Base-by-base conservation (phyloP, 2,113 vertebrate genomes). In the Bufo gargarizans region DNA sequence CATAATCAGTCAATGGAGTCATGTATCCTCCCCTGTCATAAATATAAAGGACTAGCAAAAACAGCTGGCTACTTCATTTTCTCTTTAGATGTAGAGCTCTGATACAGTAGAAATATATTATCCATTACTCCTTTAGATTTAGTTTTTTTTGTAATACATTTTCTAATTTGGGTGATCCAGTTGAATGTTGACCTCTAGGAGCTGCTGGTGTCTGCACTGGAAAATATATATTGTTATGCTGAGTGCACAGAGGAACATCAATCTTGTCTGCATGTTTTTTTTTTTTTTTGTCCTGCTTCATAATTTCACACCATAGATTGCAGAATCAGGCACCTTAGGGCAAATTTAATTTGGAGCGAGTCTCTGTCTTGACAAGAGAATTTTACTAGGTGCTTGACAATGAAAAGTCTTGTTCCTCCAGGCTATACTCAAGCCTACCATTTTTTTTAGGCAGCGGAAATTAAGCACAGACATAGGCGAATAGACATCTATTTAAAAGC, bases 261-360 rank as follows among this genome's bases (percentile, higher is more conserved):
- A 50, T 88, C 86, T 91, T 86, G 43, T 58, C 89, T 61, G 76
- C 22, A 45, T n/a, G 91, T 90, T 84, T 84, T 17, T 87, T 89
- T 82, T 16, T 86, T 81, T 87, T 89, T 90, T 91, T 86, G 84
- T 82, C 89, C 90, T 91, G 89, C 86, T 92, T 91, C 0, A 13
- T 90, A 91, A 93, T 91, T 92, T 93, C 90, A 86, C 90, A 90
- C 82, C 6, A 16, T 88, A 84, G 89, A 82, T 67, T 83, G 83
- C 91, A 0, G 1, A 92, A 86, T 90, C 86, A 89, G 90, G 83
- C 86, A 92, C 90, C 92, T 61, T 82, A 91, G 77, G 90, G 89
- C 90, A 89, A 92, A 91, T 94, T 93, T 93, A 92, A 93, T 93
- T 92, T 93, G 91, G 92, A 94, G 88, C 85, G 90, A 92, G 91